Evolutionary conservation across 2,113 vertebrate genomes (phyloP).

Genomic region (Gopherus evgoodei): DNA sequence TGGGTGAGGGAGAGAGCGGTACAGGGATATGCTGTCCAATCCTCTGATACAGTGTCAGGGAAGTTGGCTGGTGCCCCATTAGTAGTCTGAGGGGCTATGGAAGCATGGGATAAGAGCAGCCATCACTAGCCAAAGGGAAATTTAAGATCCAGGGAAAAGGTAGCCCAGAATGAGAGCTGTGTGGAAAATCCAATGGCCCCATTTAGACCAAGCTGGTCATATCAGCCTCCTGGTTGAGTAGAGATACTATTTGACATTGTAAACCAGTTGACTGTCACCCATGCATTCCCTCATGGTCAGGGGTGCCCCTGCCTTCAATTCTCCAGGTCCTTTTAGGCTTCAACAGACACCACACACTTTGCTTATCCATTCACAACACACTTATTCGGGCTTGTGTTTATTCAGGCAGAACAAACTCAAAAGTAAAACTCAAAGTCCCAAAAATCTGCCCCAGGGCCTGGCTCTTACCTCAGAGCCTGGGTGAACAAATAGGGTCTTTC

Average conservation of each 20-base stretch:
- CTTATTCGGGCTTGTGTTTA: neutral
- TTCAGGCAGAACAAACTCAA: neutral
- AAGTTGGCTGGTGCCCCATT: slow-evolving; percentile 7
- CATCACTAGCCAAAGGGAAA: rapidly evolving
- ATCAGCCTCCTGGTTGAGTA: neutral
- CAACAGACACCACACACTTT: neutral
- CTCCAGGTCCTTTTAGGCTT: neutral
- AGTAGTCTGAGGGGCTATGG: neutral
- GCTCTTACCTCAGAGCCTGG: neutral
- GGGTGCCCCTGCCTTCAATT: neutral
- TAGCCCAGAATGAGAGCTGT: neutral
- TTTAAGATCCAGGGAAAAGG: neutral
- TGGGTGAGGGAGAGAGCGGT: neutral
- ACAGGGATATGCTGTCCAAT: neutral
- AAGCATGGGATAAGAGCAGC: neutral
- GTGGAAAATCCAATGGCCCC: neutral
- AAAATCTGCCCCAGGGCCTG: neutral
- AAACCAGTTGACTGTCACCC: neutral
- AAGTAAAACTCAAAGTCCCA: neutral
- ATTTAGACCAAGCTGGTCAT: neutral
- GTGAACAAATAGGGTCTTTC: neutral
- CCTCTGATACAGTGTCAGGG: neutral
- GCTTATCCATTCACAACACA: neutral
- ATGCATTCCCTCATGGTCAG: neutral
- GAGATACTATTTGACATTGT: neutral